Evolutionary conservation across 1,140 invertebrate genomes (phyloP), one percentile per base, ranked within the genome.

Genomic region (Drosophila parvula): DNA sequence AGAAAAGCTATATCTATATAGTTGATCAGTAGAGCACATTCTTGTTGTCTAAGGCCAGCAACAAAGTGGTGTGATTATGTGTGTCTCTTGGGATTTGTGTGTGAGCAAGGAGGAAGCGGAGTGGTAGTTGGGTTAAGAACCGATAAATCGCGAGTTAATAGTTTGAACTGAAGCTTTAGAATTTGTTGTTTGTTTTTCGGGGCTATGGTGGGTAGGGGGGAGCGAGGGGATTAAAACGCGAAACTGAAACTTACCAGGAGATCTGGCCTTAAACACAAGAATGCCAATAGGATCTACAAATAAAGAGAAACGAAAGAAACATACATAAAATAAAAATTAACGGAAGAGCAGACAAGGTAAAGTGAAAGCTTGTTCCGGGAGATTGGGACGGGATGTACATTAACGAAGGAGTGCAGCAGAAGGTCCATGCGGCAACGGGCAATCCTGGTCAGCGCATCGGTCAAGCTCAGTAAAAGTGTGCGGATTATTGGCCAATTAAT

Each of bases 211-310:
- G 7, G 32, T 34, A 9, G 43, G 8, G 38, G 16, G 44, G 10
- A 34, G 60, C 32, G 32, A 8, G 69, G 74, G 73, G 74, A 53
- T 81, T 78, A 73, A 70, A 81, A 78, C 89, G 86, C 91, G 83
- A 67, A 73, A 71, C 69, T 71, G 55, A 77, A 84, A 94, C 94
- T 94, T 94, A 94, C 94, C 94, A 94, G 93, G 93, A 94, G 93
- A 93, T 94, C 94, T 94, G 94, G 94, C 94, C 94, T 94, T 93
- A 94, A 94, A 94, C 94, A 94, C 94, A 94, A 94, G 94, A 94
- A 94, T 94, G 94, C 94, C 94, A 94, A 94, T 94, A 94, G 94
- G 93, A 94, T 94, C 94, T 94, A 94, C 92, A 94, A 93, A 91
- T 83, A 78, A 90, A 91, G 88, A 90, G 73, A 90, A 90, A 90